A percentile compares a stretch with the other conserved stretches of the same genome.
phyloP scores from a whole-genome alignment of 30 jellyfish, hydroid and myxozoan species.

The Aurelia sp. region DNA sequence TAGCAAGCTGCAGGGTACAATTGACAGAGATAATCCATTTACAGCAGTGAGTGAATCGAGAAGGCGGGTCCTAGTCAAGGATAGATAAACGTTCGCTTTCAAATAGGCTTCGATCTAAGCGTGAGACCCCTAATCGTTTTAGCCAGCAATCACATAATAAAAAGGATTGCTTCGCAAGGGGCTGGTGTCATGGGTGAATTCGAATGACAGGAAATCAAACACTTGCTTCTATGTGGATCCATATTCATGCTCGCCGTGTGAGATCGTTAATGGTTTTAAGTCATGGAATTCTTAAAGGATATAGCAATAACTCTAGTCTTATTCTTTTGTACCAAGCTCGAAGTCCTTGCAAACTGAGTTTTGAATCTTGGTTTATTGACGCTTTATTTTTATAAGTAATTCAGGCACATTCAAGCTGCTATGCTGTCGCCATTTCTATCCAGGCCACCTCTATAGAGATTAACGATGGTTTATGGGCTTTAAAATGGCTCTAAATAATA shows the following conservation, averaged over 20 bases:
- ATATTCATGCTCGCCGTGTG: constrained; percentile 24
- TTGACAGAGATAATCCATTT: constrained; percentile 67
- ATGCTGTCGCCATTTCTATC: no score
- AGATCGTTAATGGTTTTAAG: constrained; percentile 47
- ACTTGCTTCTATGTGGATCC: constrained; percentile 52
- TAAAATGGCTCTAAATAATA: no score
- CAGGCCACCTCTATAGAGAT: no score
- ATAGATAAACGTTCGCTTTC: constrained; percentile 77
- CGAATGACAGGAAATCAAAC: constrained; percentile 58
- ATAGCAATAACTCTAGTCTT: constrained; percentile 5
- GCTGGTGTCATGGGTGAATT: constrained; percentile 44
- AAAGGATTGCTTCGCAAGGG: constrained; percentile 50
- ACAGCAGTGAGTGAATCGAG: constrained; percentile 65
- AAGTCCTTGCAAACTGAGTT: constrained; percentile 3
- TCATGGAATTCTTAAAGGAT: constrained; percentile 25
- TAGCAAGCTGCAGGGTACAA: constrained; percentile 60
- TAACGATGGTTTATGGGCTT: no score
- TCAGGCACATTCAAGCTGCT: no score
- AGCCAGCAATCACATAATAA: constrained; percentile 48
- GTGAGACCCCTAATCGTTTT: constrained; percentile 64
- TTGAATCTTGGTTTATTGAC: no score
- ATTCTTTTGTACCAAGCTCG: background rate
- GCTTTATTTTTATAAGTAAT: no score
- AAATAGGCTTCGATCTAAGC: constrained; percentile 53
- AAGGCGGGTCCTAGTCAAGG: constrained; percentile 70